phyloP scores from a whole-genome alignment of 2,888 invertebrate species.

The Eupithecia exiguata region DNA sequence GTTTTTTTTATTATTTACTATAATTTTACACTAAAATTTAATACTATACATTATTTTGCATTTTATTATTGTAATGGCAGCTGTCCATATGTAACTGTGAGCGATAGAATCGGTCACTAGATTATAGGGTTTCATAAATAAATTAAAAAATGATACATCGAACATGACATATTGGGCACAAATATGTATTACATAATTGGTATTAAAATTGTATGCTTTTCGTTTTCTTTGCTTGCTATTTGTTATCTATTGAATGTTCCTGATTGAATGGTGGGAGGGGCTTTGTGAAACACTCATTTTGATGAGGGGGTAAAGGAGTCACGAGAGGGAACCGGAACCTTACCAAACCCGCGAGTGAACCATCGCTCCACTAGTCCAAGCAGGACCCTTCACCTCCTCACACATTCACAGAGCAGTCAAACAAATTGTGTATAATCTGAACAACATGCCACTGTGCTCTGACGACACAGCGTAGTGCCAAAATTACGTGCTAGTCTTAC shows the following conservation, averaged over 20 bases:
- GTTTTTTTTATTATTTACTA: slow-evolving; percentile 76
- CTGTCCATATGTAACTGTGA: slow-evolving; percentile 75
- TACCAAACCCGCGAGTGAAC: slow-evolving; percentile 32
- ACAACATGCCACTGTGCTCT: slow-evolving; percentile 78
- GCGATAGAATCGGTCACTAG: slow-evolving; percentile 71
- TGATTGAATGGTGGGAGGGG: slow-evolving; percentile 58
- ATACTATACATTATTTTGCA: slow-evolving; percentile 80
- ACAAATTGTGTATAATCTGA: slow-evolving; percentile 64
- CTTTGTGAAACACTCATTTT: slow-evolving; percentile 68
- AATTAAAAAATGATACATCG: slow-evolving; percentile 79
- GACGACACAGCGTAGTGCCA: slow-evolving; percentile 80
- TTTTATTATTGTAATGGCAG: slow-evolving; percentile 81
- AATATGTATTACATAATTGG: slow-evolving; percentile 59
- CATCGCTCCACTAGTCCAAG: slow-evolving; percentile 37
- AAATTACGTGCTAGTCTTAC: slow-evolving; percentile 83
- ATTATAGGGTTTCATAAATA: slow-evolving; percentile 78
- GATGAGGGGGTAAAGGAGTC: slow-evolving; percentile 34
- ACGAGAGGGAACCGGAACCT: slow-evolving; percentile 13
- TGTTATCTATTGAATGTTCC: slow-evolving; percentile 63
- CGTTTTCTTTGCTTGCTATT: slow-evolving; percentile 71
- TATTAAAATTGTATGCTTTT: slow-evolving; percentile 62
- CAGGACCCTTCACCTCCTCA: slow-evolving; percentile 44
- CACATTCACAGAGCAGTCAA: slow-evolving; percentile 68
- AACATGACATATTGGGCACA: slow-evolving; percentile 84
- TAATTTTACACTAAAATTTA: slow-evolving; percentile 75